Percentiles rank a stretch among this genome's conserved stretches.
phyloP scores from a whole-genome alignment of 2,888 invertebrate genomes.

The Osmoderma eremita region DNA sequence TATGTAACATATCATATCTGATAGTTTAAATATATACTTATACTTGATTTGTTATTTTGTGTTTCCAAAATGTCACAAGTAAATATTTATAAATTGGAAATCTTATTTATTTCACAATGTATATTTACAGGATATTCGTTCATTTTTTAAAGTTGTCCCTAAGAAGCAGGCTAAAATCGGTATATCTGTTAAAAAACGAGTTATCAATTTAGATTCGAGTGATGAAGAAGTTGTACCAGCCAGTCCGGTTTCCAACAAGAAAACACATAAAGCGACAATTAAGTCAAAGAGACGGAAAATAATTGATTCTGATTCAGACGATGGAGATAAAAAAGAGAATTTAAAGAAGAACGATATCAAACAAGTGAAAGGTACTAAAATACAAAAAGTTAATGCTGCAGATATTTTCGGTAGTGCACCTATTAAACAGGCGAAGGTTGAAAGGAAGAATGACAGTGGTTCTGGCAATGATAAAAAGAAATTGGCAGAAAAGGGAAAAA shows the following conservation, averaged over 20 bases:
- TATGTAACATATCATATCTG: no score
- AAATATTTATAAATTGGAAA: background rate
- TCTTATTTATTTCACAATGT: conserved; percentile 3
- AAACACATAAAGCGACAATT: conserved; percentile 49
- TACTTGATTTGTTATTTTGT: background rate
- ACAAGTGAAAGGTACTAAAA: conserved; percentile 54
- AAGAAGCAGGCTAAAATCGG: conserved; percentile 52
- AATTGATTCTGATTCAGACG: conserved; percentile 54
- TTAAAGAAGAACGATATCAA: conserved; percentile 60
- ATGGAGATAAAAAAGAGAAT: conserved; percentile 48
- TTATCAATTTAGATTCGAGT: conserved; percentile 63
- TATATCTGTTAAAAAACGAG: conserved; percentile 58
- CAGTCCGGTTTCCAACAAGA: conserved; percentile 62
- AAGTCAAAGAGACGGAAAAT: conserved; percentile 51
- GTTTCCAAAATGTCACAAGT: conserved; percentile 19
- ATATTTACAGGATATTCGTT: conserved; percentile 71
- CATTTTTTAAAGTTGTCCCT: conserved; percentile 65
- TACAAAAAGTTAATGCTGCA: conserved; percentile 61
- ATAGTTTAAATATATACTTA: no score
- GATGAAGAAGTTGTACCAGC: conserved; percentile 69
- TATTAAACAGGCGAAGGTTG: conserved; percentile 66
- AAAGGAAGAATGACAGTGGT: conserved; percentile 41
- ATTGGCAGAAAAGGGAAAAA: background rate
- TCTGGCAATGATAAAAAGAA: conserved; percentile 24
- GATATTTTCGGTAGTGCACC: conserved; percentile 72